Evolutionary conservation across 2,113 vertebrate genomes (phyloP).

Genomic region (Podarcis raffonei): DNA sequence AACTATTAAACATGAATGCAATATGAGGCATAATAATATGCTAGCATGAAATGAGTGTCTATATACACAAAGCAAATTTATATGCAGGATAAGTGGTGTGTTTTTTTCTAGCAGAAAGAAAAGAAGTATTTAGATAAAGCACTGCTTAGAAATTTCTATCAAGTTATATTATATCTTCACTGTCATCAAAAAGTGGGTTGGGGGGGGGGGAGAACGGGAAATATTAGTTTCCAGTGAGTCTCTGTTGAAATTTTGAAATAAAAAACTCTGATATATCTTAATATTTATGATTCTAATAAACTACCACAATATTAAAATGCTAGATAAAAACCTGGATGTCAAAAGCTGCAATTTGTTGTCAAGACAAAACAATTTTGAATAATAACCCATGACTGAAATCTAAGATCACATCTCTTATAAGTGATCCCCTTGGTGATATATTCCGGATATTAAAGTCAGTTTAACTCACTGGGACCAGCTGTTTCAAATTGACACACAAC

Average conservation of each 20-base stretch:
- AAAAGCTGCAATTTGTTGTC: conserved; percentile 71
- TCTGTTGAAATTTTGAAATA: conserved; percentile 64
- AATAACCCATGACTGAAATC: conserved; percentile 71
- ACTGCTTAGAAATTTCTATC: conserved; percentile 58
- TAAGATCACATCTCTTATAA: conserved; percentile 73
- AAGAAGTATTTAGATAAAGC: conserved; percentile 47
- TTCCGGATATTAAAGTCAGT: conserved; percentile 75
- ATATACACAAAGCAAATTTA: conserved; percentile 24
- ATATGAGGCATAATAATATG: conserved; percentile 10
- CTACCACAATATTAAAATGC: conserved; percentile 69
- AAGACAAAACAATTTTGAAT: conserved; percentile 72
- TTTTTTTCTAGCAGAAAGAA: conserved; percentile 38
- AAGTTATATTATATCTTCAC: conserved; percentile 62
- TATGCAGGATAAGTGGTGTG: conserved; percentile 4
- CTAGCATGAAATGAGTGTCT: conserved; percentile 1
- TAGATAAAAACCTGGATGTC: conserved; percentile 69
- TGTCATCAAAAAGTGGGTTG: conserved; percentile 61
- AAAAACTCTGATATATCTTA: conserved; percentile 66
- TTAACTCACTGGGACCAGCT: conserved; percentile 69
- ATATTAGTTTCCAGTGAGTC: conserved; percentile 56
- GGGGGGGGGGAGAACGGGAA: conserved; percentile 41
- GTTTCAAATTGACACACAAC: conserved; percentile 71
- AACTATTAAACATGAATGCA: conserved; percentile 3
- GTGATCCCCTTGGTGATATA: conserved; percentile 71
- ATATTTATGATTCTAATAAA: conserved; percentile 77